phyloP scores from a whole-genome alignment of 37 sponge, comb jelly and placozoan genomes.

The Crambe crambe region DNA sequence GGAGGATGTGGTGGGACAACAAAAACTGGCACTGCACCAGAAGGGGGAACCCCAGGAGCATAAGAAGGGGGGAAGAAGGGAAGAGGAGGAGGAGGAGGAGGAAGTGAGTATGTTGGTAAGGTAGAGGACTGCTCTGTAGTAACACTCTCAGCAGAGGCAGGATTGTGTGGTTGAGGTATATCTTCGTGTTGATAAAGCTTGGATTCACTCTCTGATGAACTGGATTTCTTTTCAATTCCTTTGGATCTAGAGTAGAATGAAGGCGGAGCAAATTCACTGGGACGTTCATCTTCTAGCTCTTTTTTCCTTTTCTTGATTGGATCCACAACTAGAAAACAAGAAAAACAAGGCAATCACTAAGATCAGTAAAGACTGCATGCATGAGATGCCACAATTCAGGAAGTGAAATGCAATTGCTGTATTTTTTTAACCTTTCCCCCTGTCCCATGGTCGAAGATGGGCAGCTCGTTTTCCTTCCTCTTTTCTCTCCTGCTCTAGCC shows the following conservation, averaged over 20 bases:
- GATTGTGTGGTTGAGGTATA: neutral
- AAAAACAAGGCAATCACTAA: neutral
- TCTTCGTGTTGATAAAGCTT: too few relatives aligned
- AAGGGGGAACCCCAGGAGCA: neutral
- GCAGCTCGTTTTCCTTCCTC: slow-evolving; percentile 32
- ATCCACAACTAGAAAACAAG: slow-evolving; percentile 27
- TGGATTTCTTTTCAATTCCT: too few relatives aligned
- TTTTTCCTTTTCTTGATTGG: slow-evolving; percentile 58
- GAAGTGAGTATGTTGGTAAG: neutral
- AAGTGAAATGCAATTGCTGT: neutral
- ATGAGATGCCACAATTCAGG: neutral
- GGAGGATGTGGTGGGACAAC: slow-evolving; percentile 3
- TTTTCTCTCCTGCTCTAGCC: slow-evolving; percentile 19
- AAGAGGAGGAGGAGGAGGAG: neutral
- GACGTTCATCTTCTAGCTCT: slow-evolving; percentile 72
- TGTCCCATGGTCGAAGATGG: slow-evolving; percentile 85
- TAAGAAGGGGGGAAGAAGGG: slow-evolving; percentile 2
- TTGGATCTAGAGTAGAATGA: slow-evolving; percentile 37
- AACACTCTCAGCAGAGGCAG: neutral
- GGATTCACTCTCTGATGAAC: too few relatives aligned
- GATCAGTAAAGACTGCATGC: neutral
- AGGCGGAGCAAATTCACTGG: slow-evolving; percentile 89
- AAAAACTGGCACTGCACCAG: neutral
- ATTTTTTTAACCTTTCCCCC: slow-evolving; percentile 64
- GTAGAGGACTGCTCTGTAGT: too few relatives aligned